Evolutionary conservation across 2,113 vertebrate species (phyloP), one percentile per base, ranked within the genome.

Genomic region (Sisor rabdophorus): DNA sequence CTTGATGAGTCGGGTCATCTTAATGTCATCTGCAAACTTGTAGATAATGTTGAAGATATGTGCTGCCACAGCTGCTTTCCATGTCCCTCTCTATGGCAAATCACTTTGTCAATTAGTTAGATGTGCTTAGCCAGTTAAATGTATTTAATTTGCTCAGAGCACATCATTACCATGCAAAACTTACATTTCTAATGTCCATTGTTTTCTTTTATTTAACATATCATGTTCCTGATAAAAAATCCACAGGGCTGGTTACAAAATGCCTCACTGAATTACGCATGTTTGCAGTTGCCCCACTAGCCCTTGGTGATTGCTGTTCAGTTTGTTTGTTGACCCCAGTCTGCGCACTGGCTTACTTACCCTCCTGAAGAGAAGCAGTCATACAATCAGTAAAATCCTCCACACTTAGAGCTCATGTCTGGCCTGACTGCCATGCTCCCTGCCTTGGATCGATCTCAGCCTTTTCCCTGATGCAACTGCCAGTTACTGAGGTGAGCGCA

Each of bases 351-450:
- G 82, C 30, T 36, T 44, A 48, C 58, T 50, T 55, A 65, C 30
- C 76, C 71, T 65, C 72, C 80, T 71, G 73, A 75, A 67, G 76
- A 71, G 72, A 71, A 72, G 75, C 79, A 78, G 71, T 81, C 79
- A 79, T 64, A 76, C 68, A 81, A 75, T 84, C 77, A 81, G 77
- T 70, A 79, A 79, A 81, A 73, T 73, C 70, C 75, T 73, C 55
- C 77, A 55, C 72, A 73, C 79, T 81, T 63, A 20, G 67, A 73
- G 26, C 32, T 47, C 79, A 63, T 68, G 55, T 55, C 73, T 64
- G 50, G 22, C 67, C 22, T 32, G 50, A 30, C 69, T 65, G 61
- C 28, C 71, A 11, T 36, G 59, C 55, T 77, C 77, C 50, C 40
- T 72, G 76, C 59, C 68, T 68, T 52, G 24, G 72, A 81, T 83